phyloP scores from a whole-genome alignment of 92 coral and sea anemone species.

The Blastomussa wellsi region DNA sequence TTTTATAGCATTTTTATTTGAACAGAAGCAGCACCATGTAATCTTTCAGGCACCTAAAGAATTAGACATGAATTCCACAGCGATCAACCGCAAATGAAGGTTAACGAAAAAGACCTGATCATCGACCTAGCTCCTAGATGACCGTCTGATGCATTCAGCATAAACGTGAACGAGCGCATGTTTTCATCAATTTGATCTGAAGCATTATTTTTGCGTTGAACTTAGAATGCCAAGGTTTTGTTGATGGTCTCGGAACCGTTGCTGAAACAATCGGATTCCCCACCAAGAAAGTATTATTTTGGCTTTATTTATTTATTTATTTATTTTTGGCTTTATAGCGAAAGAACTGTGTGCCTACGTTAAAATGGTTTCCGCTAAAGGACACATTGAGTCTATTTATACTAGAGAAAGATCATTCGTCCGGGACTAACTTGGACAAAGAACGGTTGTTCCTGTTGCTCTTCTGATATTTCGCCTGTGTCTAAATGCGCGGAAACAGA shows the following conservation, averaged over 20 bases:
- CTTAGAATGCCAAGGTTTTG: background rate
- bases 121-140: background rate
- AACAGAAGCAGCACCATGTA: background rate
- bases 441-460: no score
- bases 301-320: no score
- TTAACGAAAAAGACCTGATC: background rate
- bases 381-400: no score
- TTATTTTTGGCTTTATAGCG: no score
- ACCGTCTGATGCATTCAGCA: background rate
- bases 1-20: background rate
- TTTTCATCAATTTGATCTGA: background rate
- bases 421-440: no score
- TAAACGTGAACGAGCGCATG: background rate
- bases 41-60: background rate
- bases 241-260: background rate
- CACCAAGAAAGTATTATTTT: no score
- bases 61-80: background rate
- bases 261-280: background rate
- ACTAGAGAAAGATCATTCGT: no score
- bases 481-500: no score
- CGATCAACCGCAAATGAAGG: background rate
- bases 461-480: no score
- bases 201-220: background rate
- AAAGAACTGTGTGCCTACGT: no score
- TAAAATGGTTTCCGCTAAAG: no score